These are phyloP conservation scores for Stichodactyla mertensii DNA, from an alignment of 64 coral and sea anemone species.

Conservation along the genomic window DNA sequence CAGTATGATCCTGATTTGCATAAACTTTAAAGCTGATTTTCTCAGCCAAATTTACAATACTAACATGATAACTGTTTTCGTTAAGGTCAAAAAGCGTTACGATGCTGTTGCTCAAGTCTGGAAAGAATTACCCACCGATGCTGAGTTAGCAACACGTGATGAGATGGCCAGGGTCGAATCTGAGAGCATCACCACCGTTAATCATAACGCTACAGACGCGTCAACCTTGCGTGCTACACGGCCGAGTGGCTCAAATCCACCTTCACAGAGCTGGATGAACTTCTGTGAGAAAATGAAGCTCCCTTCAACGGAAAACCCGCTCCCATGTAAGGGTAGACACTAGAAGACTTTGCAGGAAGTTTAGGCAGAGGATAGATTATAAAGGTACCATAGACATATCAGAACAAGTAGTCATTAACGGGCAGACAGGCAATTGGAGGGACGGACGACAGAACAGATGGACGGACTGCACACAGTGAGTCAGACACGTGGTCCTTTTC, in stretches of 20 bases:
- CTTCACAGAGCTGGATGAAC: conserved; percentile 6
- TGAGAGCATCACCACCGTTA: neutral
- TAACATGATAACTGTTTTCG: neutral
- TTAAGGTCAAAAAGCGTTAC: conserved; percentile 78
- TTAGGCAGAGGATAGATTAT: no score
- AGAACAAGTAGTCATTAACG: no score
- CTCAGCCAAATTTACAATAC: no score
- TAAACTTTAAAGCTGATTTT: no score
- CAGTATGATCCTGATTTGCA: no score
- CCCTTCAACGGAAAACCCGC: conserved; percentile 15
- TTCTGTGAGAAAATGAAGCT: conserved; percentile 57
- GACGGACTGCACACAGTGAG: no score
- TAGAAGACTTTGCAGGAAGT: no score
- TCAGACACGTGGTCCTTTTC: no score
- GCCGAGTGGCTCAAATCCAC: neutral
- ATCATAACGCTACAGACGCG: neutral
- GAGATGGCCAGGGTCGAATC: neutral
- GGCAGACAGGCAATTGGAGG: no score
- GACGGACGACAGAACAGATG: neutral
- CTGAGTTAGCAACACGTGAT: neutral
- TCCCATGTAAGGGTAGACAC: conserved; percentile 30
- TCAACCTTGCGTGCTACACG: neutral
- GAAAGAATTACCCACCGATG: conserved; percentile 72
- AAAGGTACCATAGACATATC: no score
- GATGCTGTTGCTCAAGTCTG: conserved; percentile 52